phyloP scores from a whole-genome alignment of 2,888 invertebrate genomes.

The Orthosia gracilis region DNA sequence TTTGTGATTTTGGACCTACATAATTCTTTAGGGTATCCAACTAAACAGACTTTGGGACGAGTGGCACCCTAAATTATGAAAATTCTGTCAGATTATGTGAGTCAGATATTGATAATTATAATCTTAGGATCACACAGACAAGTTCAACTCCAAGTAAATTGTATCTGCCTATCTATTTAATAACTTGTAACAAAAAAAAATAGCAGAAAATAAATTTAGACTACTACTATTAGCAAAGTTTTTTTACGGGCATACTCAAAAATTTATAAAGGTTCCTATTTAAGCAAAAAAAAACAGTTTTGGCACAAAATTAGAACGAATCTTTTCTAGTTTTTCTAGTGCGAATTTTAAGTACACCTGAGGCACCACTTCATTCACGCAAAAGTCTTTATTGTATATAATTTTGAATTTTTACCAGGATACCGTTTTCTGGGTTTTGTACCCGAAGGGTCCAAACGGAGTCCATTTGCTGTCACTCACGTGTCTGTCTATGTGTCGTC shows the following conservation, averaged over 20 bases:
- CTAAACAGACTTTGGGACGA: slow-evolving; percentile 11
- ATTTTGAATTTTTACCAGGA: not conserved
- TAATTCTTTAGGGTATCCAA: not conserved
- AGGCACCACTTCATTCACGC: not conserved
- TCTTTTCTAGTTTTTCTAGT: not conserved
- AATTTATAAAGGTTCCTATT: no score
- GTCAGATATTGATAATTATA: not conserved
- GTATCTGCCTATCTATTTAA: no score
- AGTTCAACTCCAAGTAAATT: no score
- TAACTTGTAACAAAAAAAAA: no score
- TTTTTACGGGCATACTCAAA: not conserved
- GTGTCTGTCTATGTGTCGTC: no score
- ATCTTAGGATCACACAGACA: not conserved
- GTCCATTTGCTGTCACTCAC: no score
- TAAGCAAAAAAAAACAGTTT: not conserved
- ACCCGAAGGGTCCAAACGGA: no score
- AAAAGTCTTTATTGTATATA: not conserved
- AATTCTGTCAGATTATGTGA: not conserved
- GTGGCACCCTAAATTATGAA: not conserved
- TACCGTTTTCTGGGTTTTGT: not conserved
- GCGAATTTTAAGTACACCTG: no score
- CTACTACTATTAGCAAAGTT: not conserved
- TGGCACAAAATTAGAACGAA: no score
- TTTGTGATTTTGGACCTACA: no score
- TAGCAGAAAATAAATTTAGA: not conserved